Conservation (phyloP, 2,888 invertebrate genomes). For the Tolmerus cingulatus region DNA sequence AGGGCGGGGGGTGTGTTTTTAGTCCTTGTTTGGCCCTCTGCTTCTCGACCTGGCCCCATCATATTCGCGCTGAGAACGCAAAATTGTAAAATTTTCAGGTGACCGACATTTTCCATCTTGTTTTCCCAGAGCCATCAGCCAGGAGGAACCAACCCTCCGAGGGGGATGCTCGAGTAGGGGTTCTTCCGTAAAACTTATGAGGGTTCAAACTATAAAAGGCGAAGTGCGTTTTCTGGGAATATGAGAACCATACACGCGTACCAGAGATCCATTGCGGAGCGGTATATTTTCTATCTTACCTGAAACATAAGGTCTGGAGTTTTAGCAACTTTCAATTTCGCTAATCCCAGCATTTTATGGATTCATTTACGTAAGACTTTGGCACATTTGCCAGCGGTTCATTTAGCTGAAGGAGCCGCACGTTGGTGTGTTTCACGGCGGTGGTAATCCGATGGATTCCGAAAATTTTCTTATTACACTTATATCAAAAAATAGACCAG, state of each 20-base stretch:
- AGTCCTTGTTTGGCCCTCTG: background rate
- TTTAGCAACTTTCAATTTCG: conserved; percentile 35
- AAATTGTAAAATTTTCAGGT: conserved; percentile 40
- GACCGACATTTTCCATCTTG: conserved; percentile 35
- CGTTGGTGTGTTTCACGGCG: background rate
- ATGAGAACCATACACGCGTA: background rate
- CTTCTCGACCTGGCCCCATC: background rate
- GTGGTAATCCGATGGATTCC: background rate
- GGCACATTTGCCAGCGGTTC: background rate
- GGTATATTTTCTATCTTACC: background rate
- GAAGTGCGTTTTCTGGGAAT: conserved; percentile 22
- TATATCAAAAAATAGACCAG: background rate
- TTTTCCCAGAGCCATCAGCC: background rate
- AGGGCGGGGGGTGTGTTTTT: background rate
- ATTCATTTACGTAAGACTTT: conserved; percentile 29
- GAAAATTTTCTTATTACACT: background rate
- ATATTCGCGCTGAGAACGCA: conserved; percentile 33
- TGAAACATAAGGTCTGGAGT: background rate
- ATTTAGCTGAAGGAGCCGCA: background rate
- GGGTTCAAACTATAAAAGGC: conserved; percentile 37
- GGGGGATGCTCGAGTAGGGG: background rate
- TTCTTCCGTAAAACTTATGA: conserved; percentile 34
- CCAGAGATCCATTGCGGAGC: background rate
- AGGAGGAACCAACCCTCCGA: background rate
- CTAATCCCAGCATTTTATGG: conserved; percentile 36